Evolutionary conservation across 2,113 vertebrate species (phyloP).

Genomic region (Lynx canadensis): DNA sequence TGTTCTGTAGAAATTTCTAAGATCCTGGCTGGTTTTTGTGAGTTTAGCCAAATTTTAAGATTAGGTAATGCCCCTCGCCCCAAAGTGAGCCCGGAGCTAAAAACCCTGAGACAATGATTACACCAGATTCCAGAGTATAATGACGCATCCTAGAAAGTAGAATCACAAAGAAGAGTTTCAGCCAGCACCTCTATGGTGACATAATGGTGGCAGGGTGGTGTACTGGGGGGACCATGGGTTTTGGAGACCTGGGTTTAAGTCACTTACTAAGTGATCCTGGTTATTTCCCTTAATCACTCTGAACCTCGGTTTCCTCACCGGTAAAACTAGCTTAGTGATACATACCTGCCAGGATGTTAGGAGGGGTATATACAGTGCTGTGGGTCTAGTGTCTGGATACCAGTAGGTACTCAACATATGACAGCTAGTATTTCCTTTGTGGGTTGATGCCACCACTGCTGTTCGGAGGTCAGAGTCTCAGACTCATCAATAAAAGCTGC

Average conservation of each 20-base stretch:
- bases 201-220: not conserved
- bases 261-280: not conserved
- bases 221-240: not conserved
- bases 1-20: not conserved
- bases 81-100: not conserved
- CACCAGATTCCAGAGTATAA: not conserved
- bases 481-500: constrained; percentile 6
- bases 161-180: not conserved
- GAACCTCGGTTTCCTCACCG: not conserved
- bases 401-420: not conserved
- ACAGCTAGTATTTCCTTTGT: not conserved
- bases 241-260: not conserved
- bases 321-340: not conserved
- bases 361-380: not conserved
- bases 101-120: not conserved
- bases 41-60: not conserved
- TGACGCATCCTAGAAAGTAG: not conserved
- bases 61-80: not conserved
- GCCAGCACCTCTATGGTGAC: not conserved
- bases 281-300: not conserved
- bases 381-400: not conserved
- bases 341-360: not conserved
- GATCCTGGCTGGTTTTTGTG: not conserved
- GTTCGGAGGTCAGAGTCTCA: constrained; percentile 24
- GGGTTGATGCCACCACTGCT: not conserved